These are phyloP conservation scores for Crotalus horridus DNA, from an alignment of 2,113 vertebrate genomes.

Conservation along the genomic window DNA sequence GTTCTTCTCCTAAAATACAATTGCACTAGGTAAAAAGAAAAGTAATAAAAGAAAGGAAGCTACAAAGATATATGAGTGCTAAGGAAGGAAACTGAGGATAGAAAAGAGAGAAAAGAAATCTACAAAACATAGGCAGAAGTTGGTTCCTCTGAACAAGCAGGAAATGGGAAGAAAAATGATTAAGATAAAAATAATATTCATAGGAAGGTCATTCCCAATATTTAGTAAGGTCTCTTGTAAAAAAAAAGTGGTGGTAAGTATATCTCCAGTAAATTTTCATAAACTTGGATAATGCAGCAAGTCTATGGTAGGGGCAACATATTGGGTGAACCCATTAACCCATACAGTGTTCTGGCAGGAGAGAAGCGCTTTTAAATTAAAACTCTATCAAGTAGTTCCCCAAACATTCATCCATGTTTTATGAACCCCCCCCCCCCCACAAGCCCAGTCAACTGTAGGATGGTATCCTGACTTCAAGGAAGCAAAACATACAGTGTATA, in stretches of 20 bases:
- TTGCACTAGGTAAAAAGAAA: neutral
- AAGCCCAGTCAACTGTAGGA: neutral
- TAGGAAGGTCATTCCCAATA: neutral
- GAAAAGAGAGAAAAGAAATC: neutral
- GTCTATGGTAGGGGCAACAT: neutral
- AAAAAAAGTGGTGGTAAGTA: neutral
- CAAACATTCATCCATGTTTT: neutral
- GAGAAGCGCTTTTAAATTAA: neutral
- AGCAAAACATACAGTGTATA: neutral
- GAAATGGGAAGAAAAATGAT: neutral
- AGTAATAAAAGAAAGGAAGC: neutral
- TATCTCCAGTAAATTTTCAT: neutral
- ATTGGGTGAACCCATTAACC: neutral
- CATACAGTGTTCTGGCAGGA: neutral
- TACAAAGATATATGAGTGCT: neutral
- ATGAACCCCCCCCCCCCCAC: neutral
- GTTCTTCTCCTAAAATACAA: neutral
- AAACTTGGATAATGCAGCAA: neutral
- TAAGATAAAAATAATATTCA: neutral
- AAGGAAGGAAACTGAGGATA: neutral
- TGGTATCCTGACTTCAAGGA: neutral
- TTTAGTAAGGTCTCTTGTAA: neutral
- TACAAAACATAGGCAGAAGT: neutral
- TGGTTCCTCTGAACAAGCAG: neutral
- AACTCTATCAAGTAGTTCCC: neutral